phyloP scores from a whole-genome alignment of 1,140 invertebrate genomes.

The Musca domestica region DNA sequence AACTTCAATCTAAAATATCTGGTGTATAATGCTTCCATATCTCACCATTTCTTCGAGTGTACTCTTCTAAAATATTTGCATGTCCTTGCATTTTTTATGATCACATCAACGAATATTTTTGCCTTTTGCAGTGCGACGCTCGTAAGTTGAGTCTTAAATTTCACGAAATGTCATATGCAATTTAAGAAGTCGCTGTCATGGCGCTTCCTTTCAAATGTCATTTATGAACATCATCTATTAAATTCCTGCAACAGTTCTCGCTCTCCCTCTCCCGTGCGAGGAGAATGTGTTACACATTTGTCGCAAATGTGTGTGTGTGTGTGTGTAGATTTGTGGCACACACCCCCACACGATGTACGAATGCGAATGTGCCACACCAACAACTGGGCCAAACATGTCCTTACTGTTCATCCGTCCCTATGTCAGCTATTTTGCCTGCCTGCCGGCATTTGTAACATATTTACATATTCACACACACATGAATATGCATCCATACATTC shows the following conservation, averaged over 20 bases:
- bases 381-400: not conserved
- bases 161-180: conserved; percentile 18
- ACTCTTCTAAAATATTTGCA: not conserved
- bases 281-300: not conserved
- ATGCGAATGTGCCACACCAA: not conserved
- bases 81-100: not conserved
- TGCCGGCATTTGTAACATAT: no score
- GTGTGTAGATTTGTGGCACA: no score
- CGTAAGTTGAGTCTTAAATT: not conserved
- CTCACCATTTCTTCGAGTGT: no score
- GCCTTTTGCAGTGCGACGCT: no score
- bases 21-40: no score
- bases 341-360: not conserved
- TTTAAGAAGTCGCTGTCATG: conserved; percentile 9
- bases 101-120: not conserved
- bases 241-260: not conserved
- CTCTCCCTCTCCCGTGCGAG: no score
- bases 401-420: no score
- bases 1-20: no score
- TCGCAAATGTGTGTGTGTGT: not conserved
- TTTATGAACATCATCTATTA: conserved; percentile 11
- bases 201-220: conserved; percentile 16
- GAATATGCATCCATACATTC: not conserved
- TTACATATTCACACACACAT: conserved; percentile 12
- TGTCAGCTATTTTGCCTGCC: no score